Evolutionary conservation across 2,113 vertebrate species (phyloP).

Genomic region (Silurus glanis): DNA sequence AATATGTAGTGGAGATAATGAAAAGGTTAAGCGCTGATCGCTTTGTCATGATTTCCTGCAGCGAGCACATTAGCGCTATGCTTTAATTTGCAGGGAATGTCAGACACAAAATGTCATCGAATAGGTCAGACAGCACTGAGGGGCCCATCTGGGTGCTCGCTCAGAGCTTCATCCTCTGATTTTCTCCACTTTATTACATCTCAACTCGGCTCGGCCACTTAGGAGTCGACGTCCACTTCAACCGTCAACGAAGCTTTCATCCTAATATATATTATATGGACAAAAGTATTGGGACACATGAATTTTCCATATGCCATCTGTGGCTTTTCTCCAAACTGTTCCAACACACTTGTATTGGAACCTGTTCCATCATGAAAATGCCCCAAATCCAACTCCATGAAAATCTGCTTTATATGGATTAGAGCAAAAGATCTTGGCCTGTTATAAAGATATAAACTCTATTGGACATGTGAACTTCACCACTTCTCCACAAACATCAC

Average conservation of each 20-base stretch:
- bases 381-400: too few relatives aligned
- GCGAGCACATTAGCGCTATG: conserved; percentile 59
- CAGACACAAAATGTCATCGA: conserved; percentile 73
- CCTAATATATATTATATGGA: neutral
- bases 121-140: conserved; percentile 69
- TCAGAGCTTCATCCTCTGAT: conserved; percentile 9
- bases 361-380: too few relatives aligned
- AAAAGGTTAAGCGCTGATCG: conserved; percentile 74
- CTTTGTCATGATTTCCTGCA: conserved; percentile 62
- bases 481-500: too few relatives aligned
- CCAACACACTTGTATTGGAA: too few relatives aligned
- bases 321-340: too few relatives aligned
- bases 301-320: too few relatives aligned
- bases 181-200: conserved; percentile 30
- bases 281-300: too few relatives aligned
- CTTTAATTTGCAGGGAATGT: conserved; percentile 75
- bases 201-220: neutral
- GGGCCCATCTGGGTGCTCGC: conserved; percentile 32
- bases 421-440: too few relatives aligned
- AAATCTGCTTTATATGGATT: too few relatives aligned
- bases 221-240: neutral
- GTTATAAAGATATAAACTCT: too few relatives aligned
- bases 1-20: conserved; percentile 47
- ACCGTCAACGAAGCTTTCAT: neutral
- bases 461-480: too few relatives aligned